A percentile compares a stretch with the other conserved stretches of the same genome.
Conservation (phyloP, 2,888 invertebrate genomes). For the Agonopterix subpropinquella region DNA sequence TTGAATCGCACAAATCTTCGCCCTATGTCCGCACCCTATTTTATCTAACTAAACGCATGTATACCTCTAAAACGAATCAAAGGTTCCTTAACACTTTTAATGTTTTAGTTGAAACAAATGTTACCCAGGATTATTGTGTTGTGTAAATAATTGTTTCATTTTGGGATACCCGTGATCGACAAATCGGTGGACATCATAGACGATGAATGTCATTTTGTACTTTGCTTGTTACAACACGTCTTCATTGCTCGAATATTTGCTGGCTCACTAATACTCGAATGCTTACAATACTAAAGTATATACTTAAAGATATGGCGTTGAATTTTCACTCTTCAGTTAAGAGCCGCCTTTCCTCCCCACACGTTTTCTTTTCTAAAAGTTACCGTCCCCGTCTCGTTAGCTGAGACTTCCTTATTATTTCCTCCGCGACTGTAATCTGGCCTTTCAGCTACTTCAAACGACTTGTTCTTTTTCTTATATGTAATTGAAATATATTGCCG, state of each 20-base stretch:
- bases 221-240: too few relatives aligned
- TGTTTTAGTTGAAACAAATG: too few relatives aligned
- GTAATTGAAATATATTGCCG: conserved; percentile 76
- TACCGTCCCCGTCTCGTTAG: conserved; percentile 60
- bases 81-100: too few relatives aligned
- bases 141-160: too few relatives aligned
- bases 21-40: conserved; percentile 35
- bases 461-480: conserved; percentile 75
- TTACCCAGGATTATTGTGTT: too few relatives aligned
- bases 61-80: background rate
- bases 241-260: too few relatives aligned
- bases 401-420: conserved; percentile 67
- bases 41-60: conserved; percentile 19
- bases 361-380: conserved; percentile 60
- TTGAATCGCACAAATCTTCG: conserved; percentile 70
- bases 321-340: conserved; percentile 40
- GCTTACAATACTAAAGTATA: background rate
- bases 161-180: too few relatives aligned
- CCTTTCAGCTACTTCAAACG: conserved; percentile 73
- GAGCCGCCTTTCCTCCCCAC: conserved; percentile 41
- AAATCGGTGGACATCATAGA: too few relatives aligned
- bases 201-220: too few relatives aligned
- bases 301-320: conserved; percentile 1
- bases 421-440: conserved; percentile 67
- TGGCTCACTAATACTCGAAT: too few relatives aligned